Evolutionary conservation across 1,140 invertebrate species (phyloP), one percentile per base, ranked within the genome.

Genomic region (Drosophila lacertosa): DNA sequence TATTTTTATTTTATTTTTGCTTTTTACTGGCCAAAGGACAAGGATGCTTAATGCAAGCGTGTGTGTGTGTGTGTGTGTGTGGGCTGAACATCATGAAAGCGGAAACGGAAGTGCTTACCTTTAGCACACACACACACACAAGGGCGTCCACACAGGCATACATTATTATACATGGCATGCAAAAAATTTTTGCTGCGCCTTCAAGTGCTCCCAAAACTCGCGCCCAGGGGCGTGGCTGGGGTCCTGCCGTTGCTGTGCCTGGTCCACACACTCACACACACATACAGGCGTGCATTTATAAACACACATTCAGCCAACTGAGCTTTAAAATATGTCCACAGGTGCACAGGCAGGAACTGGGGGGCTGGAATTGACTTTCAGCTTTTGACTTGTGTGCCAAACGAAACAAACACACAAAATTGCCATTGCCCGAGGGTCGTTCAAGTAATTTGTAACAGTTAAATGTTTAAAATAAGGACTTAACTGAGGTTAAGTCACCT

Each of bases 281-380:
- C 59, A 62, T 29, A 13, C 22, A n/a, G 22, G 29, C 24, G 20
- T 5, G 39, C 57, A 53, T 11, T 37, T n/a, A 60, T 10, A 24
- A 16, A 51, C 26, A 33, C n/a, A 42, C 26, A 55, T 35, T 37
- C 16, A 50, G 74, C 29, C 53, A 67, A 65, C 47, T 65, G 75
- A 68, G 67, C 80, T 77, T 86, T 80, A 86, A 84, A 84, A 77
- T 84, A 77, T 84, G 76, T 84, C 80, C 80, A 84, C 80, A 76
- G 80, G 76, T 86, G 76, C 64, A 79, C 66, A 65, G 51, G 53
- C 60, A 45, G 57, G 44, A 67, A 74, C 60, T 54, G 68, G 37
- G 37, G 55, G 35, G 40, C 64, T 77, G 78, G 77, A 81, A 82
- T 82, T 82, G 78, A 82, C 77, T 84, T 83, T 84, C 63, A 59